A percentile compares a stretch with the other conserved stretches of the same genome.
Evolutionary conservation across 2,797 vertebrate genomes (phyloP).

Genomic region (Anas capensis): DNA sequence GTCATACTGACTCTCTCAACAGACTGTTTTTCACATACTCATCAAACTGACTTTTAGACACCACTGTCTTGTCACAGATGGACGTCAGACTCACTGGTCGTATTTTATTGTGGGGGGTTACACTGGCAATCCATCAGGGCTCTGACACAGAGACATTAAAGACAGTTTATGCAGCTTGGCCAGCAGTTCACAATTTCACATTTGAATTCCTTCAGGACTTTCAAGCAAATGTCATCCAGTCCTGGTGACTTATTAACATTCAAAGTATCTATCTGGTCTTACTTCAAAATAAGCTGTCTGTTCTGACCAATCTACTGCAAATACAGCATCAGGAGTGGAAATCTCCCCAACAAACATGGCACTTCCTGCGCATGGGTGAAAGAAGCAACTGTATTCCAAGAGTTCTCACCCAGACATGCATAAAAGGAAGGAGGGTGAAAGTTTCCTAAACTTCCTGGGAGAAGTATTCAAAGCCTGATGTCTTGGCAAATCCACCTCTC

Average conservation of each 20-base stretch:
- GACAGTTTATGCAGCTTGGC: not conserved
- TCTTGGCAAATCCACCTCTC: not conserved
- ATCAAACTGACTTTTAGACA: not conserved
- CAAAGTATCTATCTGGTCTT: not conserved
- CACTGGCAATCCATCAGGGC: not conserved
- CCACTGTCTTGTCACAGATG: not conserved
- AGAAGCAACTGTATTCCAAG: not conserved
- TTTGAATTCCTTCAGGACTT: conserved; percentile 26
- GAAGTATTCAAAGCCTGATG: not conserved
- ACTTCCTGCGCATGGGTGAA: not conserved
- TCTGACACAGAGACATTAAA: not conserved
- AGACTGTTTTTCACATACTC: not conserved
- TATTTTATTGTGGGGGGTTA: not conserved
- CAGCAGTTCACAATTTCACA: not conserved
- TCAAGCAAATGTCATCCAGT: not conserved
- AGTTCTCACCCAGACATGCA: not conserved
- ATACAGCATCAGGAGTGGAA: not conserved
- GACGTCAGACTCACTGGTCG: not conserved
- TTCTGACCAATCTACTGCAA: not conserved
- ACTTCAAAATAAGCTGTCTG: not conserved
- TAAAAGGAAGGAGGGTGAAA: not conserved
- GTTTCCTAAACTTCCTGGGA: not conserved
- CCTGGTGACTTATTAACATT: not conserved
- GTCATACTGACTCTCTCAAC: not conserved
- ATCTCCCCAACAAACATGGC: not conserved